Evolutionary conservation across 2,888 invertebrate species (phyloP).

Genomic region (Chrysolina oricalcia): DNA sequence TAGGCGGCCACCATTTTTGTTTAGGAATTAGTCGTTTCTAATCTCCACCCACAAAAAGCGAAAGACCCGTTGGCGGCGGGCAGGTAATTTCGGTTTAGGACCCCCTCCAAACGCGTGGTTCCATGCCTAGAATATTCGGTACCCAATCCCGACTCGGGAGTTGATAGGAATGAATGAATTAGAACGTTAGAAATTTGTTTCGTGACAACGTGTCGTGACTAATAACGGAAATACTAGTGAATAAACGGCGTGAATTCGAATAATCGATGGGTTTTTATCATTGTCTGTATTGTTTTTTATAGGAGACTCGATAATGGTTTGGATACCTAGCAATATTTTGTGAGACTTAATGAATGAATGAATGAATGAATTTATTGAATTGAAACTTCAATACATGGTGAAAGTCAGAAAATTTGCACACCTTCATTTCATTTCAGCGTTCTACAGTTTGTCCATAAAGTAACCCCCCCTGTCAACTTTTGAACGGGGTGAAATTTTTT

Average conservation of each 20-base stretch:
- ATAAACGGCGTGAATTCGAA: neutral
- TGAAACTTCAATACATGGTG: no score
- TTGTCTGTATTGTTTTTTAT: neutral
- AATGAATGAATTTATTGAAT: no score
- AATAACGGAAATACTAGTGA: conserved; percentile 16
- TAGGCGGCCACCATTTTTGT: conserved; percentile 60
- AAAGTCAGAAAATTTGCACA: no score
- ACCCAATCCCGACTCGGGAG: conserved; percentile 10
- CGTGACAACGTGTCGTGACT: conserved; percentile 31
- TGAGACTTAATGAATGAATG: no score
- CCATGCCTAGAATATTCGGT: conserved; percentile 31
- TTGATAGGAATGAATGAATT: conserved; percentile 20
- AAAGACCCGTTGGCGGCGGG: conserved; percentile 42
- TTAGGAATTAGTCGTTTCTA: conserved; percentile 58
- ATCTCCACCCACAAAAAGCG: conserved; percentile 56
- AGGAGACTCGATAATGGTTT: no score
- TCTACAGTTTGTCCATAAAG: no score
- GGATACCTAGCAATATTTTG: no score
- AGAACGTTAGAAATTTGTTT: conserved; percentile 21
- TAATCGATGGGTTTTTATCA: conserved; percentile 9
- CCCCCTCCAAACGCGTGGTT: conserved; percentile 41
- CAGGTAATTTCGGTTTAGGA: conserved; percentile 38
- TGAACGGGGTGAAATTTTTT: no score
- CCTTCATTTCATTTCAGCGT: no score
- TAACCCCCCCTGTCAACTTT: no score